Percentiles rank a stretch among this genome's conserved stretches.
phyloP scores from a whole-genome alignment of 2,888 invertebrate genomes.

The Parascotia fuliginaria region DNA sequence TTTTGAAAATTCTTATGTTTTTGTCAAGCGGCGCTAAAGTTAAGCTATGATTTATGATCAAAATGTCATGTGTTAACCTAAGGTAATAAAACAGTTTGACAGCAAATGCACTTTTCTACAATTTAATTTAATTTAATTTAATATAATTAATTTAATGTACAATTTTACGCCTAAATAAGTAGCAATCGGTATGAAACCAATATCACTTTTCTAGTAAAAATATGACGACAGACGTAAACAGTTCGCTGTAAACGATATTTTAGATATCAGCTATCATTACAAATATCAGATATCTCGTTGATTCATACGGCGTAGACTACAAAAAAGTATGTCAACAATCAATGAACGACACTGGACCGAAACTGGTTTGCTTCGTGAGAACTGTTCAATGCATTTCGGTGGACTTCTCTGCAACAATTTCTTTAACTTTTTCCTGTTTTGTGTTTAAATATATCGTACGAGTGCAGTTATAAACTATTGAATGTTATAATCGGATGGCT shows the following conservation, averaged over 20 bases:
- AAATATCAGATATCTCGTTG: conserved; percentile 20
- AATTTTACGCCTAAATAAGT: not conserved
- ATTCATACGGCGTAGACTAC: conserved; percentile 23
- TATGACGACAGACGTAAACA: not conserved
- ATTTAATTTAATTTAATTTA: too few relatives aligned
- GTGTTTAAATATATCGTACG: too few relatives aligned
- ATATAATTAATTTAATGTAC: too few relatives aligned
- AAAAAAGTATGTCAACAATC: conserved; percentile 55
- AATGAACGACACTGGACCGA: conserved; percentile 49
- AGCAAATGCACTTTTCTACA: too few relatives aligned
- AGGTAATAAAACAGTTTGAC: too few relatives aligned
- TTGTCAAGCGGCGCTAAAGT: not conserved
- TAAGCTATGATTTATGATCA: not conserved
- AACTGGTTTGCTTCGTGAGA: conserved; percentile 57
- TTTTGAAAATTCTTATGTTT: not conserved
- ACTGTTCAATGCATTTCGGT: conserved; percentile 30
- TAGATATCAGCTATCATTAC: conserved; percentile 16
- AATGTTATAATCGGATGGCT: conserved; percentile 27
- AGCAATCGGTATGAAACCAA: not conserved
- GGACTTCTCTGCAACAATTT: conserved; percentile 20
- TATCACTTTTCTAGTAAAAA: not conserved
- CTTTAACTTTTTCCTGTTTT: conserved; percentile 33
- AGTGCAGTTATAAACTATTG: conserved; percentile 14
- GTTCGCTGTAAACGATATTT: conserved; percentile 7
- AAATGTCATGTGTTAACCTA: too few relatives aligned